A percentile compares a stretch with the other conserved stretches of the same genome.
Evolutionary conservation across 2,113 vertebrate species (phyloP).

Genomic region (Podarcis cretensis): DNA sequence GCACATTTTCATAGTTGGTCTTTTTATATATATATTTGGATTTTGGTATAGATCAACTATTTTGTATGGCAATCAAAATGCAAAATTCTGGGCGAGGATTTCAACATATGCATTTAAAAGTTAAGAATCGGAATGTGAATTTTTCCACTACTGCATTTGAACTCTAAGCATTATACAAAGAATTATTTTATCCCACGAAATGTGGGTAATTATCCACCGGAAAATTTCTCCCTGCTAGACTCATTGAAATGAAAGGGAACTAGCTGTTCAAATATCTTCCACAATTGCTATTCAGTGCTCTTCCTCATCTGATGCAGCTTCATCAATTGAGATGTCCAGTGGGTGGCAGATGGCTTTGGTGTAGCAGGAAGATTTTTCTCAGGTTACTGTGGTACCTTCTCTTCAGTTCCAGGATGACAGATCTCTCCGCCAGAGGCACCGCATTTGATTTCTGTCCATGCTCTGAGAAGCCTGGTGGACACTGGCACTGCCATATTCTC

Average conservation of each 20-base stretch:
- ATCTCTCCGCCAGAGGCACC: slow-evolving; percentile 51
- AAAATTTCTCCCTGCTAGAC: not conserved
- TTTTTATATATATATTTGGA: not conserved
- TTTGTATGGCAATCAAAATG: not conserved
- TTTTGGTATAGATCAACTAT: not conserved
- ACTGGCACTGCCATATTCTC: slow-evolving; percentile 16
- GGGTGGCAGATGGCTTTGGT: not conserved
- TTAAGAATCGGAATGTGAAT: not conserved
- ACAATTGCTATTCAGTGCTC: too few relatives aligned
- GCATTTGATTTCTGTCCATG: slow-evolving; percentile 50
- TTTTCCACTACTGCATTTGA: not conserved
- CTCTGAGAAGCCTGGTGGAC: slow-evolving; percentile 39
- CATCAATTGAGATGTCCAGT: not conserved
- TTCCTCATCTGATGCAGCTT: too few relatives aligned
- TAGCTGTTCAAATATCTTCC: not conserved
- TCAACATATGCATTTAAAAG: not conserved
- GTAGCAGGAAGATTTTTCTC: slow-evolving; percentile 31
- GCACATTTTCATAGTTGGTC: not conserved
- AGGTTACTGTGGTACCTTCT: slow-evolving; percentile 55
- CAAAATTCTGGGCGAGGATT: not conserved
- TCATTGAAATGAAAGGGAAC: not conserved
- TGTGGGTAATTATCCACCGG: not conserved
- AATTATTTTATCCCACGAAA: not conserved
- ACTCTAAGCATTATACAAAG: not conserved
- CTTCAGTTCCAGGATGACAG: slow-evolving; percentile 50